phyloP scores from a whole-genome alignment of 37 sponge, comb jelly and placozoan species.

The Eunapius fragilis region DNA sequence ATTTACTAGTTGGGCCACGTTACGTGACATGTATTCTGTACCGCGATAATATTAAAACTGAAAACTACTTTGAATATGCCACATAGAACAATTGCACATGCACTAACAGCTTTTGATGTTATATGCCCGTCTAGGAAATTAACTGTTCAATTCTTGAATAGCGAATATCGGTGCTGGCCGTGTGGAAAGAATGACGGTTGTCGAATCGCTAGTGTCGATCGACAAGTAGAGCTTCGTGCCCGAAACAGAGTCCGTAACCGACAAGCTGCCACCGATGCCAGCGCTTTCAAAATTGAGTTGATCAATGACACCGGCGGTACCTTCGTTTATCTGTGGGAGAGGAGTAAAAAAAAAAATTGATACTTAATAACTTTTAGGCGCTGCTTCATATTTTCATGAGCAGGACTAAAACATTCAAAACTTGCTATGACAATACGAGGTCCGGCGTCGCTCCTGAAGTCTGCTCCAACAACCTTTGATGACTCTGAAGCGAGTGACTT shows the following conservation, averaged over 20 bases:
- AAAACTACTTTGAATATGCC: too few relatives aligned
- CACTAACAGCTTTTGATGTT: too few relatives aligned
- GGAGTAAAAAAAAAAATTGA: background rate
- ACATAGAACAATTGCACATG: too few relatives aligned
- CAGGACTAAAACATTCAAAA: too few relatives aligned
- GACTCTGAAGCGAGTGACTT: background rate
- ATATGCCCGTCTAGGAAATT: too few relatives aligned
- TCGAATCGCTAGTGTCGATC: background rate
- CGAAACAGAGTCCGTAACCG: background rate
- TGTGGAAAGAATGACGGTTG: background rate
- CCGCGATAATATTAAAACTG: too few relatives aligned
- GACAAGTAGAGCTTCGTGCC: background rate
- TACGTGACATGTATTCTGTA: too few relatives aligned
- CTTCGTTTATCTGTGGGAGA: background rate
- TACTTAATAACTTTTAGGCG: too few relatives aligned
- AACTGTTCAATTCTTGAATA: background rate
- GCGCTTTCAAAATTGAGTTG: background rate
- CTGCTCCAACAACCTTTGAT: background rate
- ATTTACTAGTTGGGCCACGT: too few relatives aligned
- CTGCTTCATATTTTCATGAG: too few relatives aligned
- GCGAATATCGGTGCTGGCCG: background rate
- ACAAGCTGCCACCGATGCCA: background rate
- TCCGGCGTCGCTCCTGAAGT: background rate
- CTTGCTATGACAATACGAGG: background rate
- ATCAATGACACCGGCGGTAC: background rate